A percentile compares a stretch with the other conserved stretches of the same genome.
phyloP scores from a whole-genome alignment of 1,140 invertebrate genomes.

The Drosophila pseudoananassae region DNA sequence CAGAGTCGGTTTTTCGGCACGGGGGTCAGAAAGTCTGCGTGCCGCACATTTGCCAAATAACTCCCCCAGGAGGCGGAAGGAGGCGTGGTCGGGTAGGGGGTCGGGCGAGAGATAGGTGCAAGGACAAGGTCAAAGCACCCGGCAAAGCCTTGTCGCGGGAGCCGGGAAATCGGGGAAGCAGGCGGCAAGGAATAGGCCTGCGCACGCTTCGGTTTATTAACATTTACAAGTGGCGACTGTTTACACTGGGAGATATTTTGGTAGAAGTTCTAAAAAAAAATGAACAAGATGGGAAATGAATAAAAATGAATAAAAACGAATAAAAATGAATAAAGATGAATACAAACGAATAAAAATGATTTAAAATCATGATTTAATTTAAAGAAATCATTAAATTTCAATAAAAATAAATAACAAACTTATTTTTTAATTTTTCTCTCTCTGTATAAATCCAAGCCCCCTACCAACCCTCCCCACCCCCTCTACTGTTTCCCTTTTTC shows the following conservation, averaged over 20 bases:
- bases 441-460: conserved; percentile 1
- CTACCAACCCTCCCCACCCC: not conserved
- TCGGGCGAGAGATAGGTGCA: conserved; percentile 29
- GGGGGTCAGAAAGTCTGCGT: conserved; percentile 64
- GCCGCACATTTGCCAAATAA: conserved; percentile 78
- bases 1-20: conserved; percentile 42
- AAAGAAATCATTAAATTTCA: not conserved
- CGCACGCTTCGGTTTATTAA: conserved; percentile 72
- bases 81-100: conserved; percentile 11
- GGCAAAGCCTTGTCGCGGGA: conserved; percentile 42
- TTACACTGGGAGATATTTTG: conserved; percentile 8
- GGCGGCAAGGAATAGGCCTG: conserved; percentile 37
- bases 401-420: not conserved
- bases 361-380: too few relatives aligned
- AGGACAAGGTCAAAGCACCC: conserved; percentile 82
- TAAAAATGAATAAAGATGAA: conserved; percentile 9
- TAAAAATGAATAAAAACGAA: not conserved
- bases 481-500: conserved; percentile 21
- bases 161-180: not conserved
- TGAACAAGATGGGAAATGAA: too few relatives aligned
- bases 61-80: conserved; percentile 55
- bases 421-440: not conserved
- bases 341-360: not conserved
- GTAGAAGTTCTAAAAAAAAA: too few relatives aligned
- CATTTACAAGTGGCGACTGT: conserved; percentile 49